These are phyloP conservation scores for Oncorhynchus tshawytscha DNA, from an alignment of 2,113 vertebrate species.

Conservation along the genomic window DNA sequence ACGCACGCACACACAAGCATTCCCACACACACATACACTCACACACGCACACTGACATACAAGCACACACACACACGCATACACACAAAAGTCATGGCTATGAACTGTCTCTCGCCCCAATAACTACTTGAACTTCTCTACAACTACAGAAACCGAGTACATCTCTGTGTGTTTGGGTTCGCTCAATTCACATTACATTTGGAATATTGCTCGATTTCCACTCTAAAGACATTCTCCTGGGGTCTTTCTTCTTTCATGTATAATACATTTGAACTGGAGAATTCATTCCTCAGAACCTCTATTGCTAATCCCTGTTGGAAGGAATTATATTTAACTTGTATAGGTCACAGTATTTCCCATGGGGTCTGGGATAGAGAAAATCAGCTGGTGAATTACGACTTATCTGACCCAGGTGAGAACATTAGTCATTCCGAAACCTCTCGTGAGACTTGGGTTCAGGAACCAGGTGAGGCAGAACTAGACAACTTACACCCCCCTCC, in stretches of 20 bases:
- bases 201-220: neutral
- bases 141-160: neutral
- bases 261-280: conserved; percentile 38
- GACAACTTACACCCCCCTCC: neutral
- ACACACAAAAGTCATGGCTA: neutral
- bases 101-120: neutral
- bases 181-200: conserved; percentile 7
- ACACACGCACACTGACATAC: neutral
- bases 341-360: conserved; percentile 36
- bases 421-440: conserved; percentile 41
- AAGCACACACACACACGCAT: neutral
- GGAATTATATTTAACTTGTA: conserved; percentile 46
- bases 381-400: conserved; percentile 38
- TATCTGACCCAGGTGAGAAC: conserved; percentile 34
- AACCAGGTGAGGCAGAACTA: neutral
- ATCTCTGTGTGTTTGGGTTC: neutral
- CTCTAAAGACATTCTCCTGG: conserved; percentile 13
- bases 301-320: conserved; percentile 25
- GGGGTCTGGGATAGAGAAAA: conserved; percentile 25
- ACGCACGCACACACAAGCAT: neutral
- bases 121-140: neutral
- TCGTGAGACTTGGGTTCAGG: conserved; percentile 2
- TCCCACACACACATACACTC: neutral
- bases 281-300: conserved; percentile 29
- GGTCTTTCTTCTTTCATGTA: conserved; percentile 19